Base-by-base conservation (phyloP, 2,888 invertebrate species). In the Heliconius cydno region DNA sequence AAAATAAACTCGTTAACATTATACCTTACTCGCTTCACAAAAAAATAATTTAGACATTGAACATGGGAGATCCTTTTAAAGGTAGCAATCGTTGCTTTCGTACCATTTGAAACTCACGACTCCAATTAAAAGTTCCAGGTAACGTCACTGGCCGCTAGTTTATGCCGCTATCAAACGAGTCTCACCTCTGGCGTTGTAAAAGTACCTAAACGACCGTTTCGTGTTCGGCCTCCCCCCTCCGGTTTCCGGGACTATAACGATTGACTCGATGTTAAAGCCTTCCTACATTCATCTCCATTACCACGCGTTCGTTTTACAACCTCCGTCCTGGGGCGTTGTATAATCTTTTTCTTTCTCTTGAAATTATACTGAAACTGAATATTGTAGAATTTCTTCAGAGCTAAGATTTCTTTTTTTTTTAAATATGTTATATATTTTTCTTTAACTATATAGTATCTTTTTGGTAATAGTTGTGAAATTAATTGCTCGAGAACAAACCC, bases 261-360 rank as follows among this genome's bases (percentile, higher is more conserved):
- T 83, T 81, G 76, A 75, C 79, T 81, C 68, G 30, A 78, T 71
- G 76, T 78, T 81, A 81, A 80, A 81, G 73, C 65, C 70, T 81
- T 81, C 81, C 81, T 81, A 74, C 76, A 73, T 81, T 78, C 68
- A 67, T 30, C 76, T 71, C 78, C 57, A 63, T 70, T 66, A 81
- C 84, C 84, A 82, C 81, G 82, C 83, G 84, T 84, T 83, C 84
- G 83, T 85, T 87, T 86, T 86, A 87, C 85, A 83, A 86, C 86
- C 81, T 87, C 89, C 87, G 86, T 80, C 85, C 80, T 82, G 81
- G 82, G 80, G 81, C 85, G 84, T 84, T 85, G 81, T 85, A 78
- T 57, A 76, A 76, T 63, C 52, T 52, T 28, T 76, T 57, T 46
- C 52, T 72, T 60, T n/a, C 15, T 25, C n/a, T 60, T n/a, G 34